Evolutionary conservation across 2,888 invertebrate genomes (phyloP).

Genomic region (Parnassius mnemosyne): DNA sequence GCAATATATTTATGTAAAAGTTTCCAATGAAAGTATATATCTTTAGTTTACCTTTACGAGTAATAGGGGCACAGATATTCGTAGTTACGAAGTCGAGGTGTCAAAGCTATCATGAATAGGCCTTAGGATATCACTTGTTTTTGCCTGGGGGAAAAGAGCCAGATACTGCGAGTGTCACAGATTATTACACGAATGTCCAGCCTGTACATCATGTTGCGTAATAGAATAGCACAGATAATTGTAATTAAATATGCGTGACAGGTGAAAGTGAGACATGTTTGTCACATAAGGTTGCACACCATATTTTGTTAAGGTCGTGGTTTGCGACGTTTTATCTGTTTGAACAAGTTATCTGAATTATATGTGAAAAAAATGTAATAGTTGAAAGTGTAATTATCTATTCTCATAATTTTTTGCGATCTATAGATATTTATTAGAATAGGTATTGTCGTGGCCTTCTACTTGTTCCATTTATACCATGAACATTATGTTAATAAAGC

Average conservation of each 20-base stretch:
- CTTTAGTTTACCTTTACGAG: too few relatives aligned
- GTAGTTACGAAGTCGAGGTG: not conserved
- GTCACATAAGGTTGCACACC: slow-evolving; percentile 31
- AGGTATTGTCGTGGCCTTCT: slow-evolving; percentile 53
- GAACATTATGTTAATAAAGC: slow-evolving; percentile 72
- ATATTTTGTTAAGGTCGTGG: slow-evolving; percentile 29
- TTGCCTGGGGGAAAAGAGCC: slow-evolving; percentile 37
- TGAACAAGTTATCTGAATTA: not conserved
- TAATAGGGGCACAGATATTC: too few relatives aligned
- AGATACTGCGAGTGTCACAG: slow-evolving; percentile 50
- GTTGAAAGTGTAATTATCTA: not conserved
- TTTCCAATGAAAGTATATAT: too few relatives aligned
- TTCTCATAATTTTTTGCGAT: not conserved
- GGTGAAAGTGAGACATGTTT: slow-evolving; percentile 54
- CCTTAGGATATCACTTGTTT: slow-evolving; percentile 23
- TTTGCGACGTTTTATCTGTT: slow-evolving; percentile 19
- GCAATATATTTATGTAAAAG: too few relatives aligned
- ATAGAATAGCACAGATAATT: slow-evolving; percentile 47
- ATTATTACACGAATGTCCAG: slow-evolving; percentile 39
- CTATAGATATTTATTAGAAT: slow-evolving; percentile 8
- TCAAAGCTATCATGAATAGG: slow-evolving; percentile 18
- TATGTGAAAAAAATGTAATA: not conserved
- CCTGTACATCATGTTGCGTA: slow-evolving; percentile 30
- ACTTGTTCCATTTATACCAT: slow-evolving; percentile 65
- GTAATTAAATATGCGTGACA: slow-evolving; percentile 46